These are phyloP conservation scores for Crematogaster levior DNA, from an alignment of 2,888 invertebrate species.

Conservation along the genomic window DNA sequence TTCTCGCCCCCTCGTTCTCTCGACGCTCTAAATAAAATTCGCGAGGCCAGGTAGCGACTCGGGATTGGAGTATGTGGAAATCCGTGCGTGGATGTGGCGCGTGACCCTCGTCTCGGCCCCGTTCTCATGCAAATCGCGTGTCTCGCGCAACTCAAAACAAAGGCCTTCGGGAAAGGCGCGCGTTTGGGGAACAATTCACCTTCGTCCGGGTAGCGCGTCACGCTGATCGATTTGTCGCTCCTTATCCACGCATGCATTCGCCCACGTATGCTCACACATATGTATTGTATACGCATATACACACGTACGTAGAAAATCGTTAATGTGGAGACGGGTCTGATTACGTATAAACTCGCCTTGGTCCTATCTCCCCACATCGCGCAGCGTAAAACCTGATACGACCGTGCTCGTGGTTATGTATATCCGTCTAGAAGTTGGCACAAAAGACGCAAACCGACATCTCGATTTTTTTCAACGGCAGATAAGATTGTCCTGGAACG, in stretches of 20 bases:
- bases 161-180: constrained; percentile 21
- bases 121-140: constrained; percentile 42
- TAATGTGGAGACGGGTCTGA: constrained; percentile 80
- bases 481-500: constrained; percentile 80
- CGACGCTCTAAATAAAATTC: constrained; percentile 67
- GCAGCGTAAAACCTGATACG: constrained; percentile 81
- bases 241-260: constrained; percentile 57
- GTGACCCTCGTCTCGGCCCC: constrained; percentile 59
- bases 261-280: neutral
- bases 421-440: constrained; percentile 79
- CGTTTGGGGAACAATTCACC: constrained; percentile 36
- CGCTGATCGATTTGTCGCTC: constrained; percentile 63
- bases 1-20: constrained; percentile 23
- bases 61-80: constrained; percentile 68
- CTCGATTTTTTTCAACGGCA: constrained; percentile 81
- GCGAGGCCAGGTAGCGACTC: constrained; percentile 54
- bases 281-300: neutral
- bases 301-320: constrained; percentile 58
- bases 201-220: constrained; percentile 28
- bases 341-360: constrained; percentile 78
- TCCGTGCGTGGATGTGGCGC: constrained; percentile 53
- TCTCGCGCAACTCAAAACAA: constrained; percentile 33
- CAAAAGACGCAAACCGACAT: constrained; percentile 81
- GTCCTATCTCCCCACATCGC: constrained; percentile 79
- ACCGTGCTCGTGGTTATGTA: constrained; percentile 74